phyloP scores from a whole-genome alignment of 2,797 vertebrate species.

The Podargus strigoides region DNA sequence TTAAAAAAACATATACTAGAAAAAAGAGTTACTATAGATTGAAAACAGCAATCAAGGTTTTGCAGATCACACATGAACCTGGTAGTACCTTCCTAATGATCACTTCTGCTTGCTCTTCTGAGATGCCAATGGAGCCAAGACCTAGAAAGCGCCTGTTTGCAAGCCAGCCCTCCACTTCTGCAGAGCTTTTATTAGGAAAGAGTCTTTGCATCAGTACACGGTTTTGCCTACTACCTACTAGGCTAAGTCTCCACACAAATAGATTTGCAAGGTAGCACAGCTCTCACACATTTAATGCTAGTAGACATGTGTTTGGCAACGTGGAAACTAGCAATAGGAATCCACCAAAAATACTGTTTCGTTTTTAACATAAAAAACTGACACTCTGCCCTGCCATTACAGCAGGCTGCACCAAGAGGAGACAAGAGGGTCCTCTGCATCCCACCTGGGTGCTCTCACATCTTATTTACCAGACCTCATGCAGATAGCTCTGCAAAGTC shows the following conservation, averaged over 20 bases:
- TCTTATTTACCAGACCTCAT: not conserved
- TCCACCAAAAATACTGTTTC: not conserved
- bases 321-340: not conserved
- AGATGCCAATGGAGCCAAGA: not conserved
- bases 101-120: not conserved
- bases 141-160: not conserved
- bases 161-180: not conserved
- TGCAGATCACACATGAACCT: not conserved
- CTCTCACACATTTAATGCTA: not conserved
- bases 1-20: not conserved
- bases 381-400: not conserved
- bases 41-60: not conserved
- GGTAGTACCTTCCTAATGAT: not conserved
- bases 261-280: not conserved
- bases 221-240: not conserved
- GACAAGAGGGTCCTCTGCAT: not conserved
- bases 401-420: not conserved
- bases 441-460: not conserved
- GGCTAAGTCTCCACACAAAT: not conserved
- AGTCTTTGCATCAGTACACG: accelerated
- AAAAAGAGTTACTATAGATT: not conserved
- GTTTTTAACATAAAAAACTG: not conserved
- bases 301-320: not conserved
- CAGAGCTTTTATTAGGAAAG: not conserved
- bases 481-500: not conserved